Evolutionary conservation across 2,888 invertebrate species (phyloP).

Genomic region (Frankliniella intonsa): DNA sequence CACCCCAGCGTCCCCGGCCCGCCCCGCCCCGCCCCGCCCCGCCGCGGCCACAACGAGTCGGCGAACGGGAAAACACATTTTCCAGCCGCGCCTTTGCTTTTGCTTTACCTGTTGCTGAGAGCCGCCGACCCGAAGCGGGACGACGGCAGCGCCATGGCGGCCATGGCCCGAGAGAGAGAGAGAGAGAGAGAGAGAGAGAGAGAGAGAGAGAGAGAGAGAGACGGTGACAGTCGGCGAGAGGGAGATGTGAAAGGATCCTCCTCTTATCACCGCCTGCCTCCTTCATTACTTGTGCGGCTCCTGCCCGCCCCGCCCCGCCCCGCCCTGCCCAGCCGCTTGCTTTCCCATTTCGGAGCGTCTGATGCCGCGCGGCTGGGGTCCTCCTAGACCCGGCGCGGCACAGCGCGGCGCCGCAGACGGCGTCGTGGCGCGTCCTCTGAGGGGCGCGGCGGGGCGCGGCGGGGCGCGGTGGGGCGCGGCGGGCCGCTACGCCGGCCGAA

Average conservation of each 20-base stretch:
- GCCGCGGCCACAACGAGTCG: not conserved
- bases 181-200: too few species aligned
- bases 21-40: not conserved
- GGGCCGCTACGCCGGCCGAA: not conserved
- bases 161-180: too few species aligned
- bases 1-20: not conserved
- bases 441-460: not conserved
- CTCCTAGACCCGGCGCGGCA: not conserved
- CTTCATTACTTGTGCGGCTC: too few species aligned
- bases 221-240: too few species aligned
- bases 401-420: not conserved
- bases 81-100: not conserved
- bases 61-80: constrained; percentile 17
- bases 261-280: too few species aligned
- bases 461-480: not conserved
- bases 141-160: not conserved
- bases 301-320: too few species aligned
- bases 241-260: too few species aligned
- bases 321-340: too few species aligned
- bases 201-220: too few species aligned
- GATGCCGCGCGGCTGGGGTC: not conserved
- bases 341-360: too few species aligned
- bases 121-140: not conserved
- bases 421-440: too few species aligned
- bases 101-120: constrained; percentile 22